Base-by-base conservation (phyloP, 1,140 invertebrate species). In the Drosophila mauritiana region DNA sequence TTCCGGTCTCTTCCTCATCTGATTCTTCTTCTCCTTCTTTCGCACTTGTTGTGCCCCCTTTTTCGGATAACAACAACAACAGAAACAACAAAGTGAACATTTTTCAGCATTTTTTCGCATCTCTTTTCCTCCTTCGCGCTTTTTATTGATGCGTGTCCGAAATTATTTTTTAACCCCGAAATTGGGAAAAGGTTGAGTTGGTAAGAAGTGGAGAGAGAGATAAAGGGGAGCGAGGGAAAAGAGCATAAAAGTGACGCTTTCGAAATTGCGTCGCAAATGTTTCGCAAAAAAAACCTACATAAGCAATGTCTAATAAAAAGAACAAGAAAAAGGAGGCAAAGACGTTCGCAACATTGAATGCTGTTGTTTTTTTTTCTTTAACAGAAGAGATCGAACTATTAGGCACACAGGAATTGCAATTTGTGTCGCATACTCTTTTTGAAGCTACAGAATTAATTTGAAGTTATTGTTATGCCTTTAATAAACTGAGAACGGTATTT, bases 231-330 rank as follows among this genome's bases (percentile, higher is more conserved):
- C 12, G 20, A 8, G 40, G 40, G 27, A 20, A 62, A 76, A 73
- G 31, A 85, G 59, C 79, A 82, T 79, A 79, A 77, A 80, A 73
- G 22, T 57, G 73, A 76, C 78, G 65, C 48, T 65, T 61, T 55
- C 52, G 84, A 88, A 89, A 88, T 72, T 84, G 84, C 84, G 84
- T 80, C 85, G 84, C 84, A 89, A 63, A 63, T 79, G 68, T 72
- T 77, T 79, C 37, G 52, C 55, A 64, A 56, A 69, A 49, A 54
- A 40, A 51, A 63, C 53, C 2, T 22, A 22, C 20, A 22, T 22
- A 22, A 77, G 20, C 39, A 73, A 31, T n/a, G 49, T 13, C 61
- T 39, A 69, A 56, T 42, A 67, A 56, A 57, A 36, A 61, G 54
- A 46, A 68, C 31, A 65, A 58, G 40, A 39, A 58, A 11, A 52